Conservation (phyloP, 2,888 invertebrate genomes). For the Chrysopilus asiliformis region DNA sequence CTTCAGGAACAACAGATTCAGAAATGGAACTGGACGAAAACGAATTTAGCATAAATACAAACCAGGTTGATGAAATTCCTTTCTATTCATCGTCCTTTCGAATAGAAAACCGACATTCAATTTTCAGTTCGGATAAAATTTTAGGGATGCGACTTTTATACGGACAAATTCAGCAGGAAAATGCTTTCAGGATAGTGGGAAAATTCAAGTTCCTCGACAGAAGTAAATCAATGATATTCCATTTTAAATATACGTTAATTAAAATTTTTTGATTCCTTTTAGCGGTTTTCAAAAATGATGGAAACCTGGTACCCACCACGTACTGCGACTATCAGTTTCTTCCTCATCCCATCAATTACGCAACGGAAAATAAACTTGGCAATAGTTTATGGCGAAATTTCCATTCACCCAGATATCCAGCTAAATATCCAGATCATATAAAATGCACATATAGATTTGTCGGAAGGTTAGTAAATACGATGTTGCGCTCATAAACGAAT, state of each 20-base stretch:
- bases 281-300: slow-evolving; percentile 73
- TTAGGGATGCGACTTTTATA: slow-evolving; percentile 12
- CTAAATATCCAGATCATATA: slow-evolving; percentile 85
- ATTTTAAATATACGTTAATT: neutral
- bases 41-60: no score
- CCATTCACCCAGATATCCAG: slow-evolving; percentile 90
- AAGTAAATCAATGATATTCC: slow-evolving; percentile 19
- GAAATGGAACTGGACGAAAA: no score
- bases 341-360: slow-evolving; percentile 34
- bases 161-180: slow-evolving; percentile 4
- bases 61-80: no score
- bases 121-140: slow-evolving; percentile 14
- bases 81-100: no score
- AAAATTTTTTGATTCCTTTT: slow-evolving; percentile 26
- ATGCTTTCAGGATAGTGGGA: slow-evolving; percentile 19
- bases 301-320: slow-evolving; percentile 59
- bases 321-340: slow-evolving; percentile 79
- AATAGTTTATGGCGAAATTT: slow-evolving; percentile 60
- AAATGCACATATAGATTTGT: slow-evolving; percentile 80
- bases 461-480: slow-evolving; percentile 58
- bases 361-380: slow-evolving; percentile 40
- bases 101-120: slow-evolving; percentile 11
- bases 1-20: no score
- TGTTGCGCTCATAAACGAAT: no score
- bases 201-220: slow-evolving; percentile 29